Percentiles rank a stretch among this genome's conserved stretches.
Conservation (phyloP, 23 tunicate species). For the Ascidia mentula region DNA sequence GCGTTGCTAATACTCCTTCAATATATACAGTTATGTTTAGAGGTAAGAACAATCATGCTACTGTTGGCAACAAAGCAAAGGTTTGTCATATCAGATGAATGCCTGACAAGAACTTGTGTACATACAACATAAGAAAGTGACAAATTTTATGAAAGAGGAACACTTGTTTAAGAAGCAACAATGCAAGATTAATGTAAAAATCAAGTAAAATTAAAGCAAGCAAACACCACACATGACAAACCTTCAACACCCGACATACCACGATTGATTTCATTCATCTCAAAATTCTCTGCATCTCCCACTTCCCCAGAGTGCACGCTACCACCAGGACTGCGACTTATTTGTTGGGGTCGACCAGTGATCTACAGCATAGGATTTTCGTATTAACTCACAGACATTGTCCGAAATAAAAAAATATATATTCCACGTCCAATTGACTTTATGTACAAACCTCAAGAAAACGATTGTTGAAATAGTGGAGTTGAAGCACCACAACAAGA, state of each 20-base stretch:
- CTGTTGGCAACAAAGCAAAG: too few relatives aligned
- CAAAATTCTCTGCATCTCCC: constrained; percentile 12
- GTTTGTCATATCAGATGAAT: too few relatives aligned
- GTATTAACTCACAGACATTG: background rate
- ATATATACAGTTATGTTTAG: too few relatives aligned
- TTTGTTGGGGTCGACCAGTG: constrained; percentile 17
- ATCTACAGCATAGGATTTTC: background rate
- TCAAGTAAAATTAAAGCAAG: background rate
- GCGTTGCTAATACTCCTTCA: too few relatives aligned
- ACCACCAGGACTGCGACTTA: background rate
- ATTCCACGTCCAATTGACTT: background rate
- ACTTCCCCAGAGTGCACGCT: constrained; percentile 11
- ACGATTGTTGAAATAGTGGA: constrained; percentile 78
- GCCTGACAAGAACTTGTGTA: too few relatives aligned
- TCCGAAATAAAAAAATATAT: background rate
- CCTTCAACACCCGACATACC: constrained; percentile 17
- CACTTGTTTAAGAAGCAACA: too few relatives aligned
- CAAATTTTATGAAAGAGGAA: too few relatives aligned
- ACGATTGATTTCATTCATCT: constrained; percentile 21
- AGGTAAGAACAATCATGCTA: too few relatives aligned
- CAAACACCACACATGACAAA: background rate
- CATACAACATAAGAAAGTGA: too few relatives aligned
- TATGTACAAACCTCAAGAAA: constrained; percentile 66
- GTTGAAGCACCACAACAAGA: constrained; percentile 67
- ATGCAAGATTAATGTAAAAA: background rate